phyloP scores from a whole-genome alignment of 2,888 invertebrate species.

The Isotomurus palustris region DNA sequence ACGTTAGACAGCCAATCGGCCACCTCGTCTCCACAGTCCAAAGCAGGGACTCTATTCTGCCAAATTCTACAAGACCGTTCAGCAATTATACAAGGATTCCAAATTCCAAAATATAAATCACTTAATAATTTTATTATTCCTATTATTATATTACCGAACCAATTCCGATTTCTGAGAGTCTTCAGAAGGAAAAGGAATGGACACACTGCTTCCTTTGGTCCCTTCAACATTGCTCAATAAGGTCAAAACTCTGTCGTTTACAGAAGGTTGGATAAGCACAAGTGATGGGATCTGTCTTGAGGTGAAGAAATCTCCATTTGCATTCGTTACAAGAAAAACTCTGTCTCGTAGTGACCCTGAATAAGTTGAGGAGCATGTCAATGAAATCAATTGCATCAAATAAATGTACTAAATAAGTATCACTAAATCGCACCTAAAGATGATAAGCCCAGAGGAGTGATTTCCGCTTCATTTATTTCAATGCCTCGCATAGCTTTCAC shows the following conservation, averaged over 20 bases:
- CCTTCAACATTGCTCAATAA: constrained; percentile 17
- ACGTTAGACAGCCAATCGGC: constrained; percentile 30
- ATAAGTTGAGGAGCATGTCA: no score
- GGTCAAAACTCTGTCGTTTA: constrained; percentile 21
- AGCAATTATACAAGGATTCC: no score
- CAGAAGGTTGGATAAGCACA: constrained; percentile 13
- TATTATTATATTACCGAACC: not conserved
- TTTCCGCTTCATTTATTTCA: constrained; percentile 14
- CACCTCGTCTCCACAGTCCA: constrained; percentile 42
- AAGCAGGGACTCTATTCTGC: constrained; percentile 24
- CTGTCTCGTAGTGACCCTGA: constrained; percentile 28
- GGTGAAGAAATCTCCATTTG: constrained; percentile 16
- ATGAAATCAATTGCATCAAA: not conserved
- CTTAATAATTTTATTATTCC: no score
- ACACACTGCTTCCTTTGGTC: constrained; percentile 6
- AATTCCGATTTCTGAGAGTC: not conserved
- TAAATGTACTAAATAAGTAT: not conserved
- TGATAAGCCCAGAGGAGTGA: constrained; percentile 13
- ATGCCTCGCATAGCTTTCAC: constrained; percentile 21
- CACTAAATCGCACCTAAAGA: not conserved
- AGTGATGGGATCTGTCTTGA: constrained; percentile 26
- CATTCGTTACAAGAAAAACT: constrained; percentile 33
- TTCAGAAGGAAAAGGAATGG: constrained; percentile 17
- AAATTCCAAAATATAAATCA: no score
- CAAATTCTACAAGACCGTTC: no score